Evolutionary conservation across 2,888 invertebrate species (phyloP).

Genomic region (Cantharis flavilabris): DNA sequence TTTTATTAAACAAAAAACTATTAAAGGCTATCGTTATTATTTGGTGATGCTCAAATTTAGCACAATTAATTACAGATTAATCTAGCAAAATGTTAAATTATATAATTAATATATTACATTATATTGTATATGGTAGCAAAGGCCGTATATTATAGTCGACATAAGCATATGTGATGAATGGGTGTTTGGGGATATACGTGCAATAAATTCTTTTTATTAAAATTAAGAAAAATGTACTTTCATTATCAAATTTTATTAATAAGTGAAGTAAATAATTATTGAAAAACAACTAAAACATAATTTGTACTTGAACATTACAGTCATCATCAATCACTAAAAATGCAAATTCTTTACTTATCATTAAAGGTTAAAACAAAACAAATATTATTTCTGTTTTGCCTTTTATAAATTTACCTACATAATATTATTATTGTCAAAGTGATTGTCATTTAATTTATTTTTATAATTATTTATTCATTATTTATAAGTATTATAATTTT

Average conservation of each 20-base stretch:
- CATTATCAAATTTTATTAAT: neutral
- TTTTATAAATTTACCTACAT: neutral
- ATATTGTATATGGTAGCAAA: constrained; percentile 53
- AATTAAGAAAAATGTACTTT: neutral
- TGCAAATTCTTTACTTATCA: neutral
- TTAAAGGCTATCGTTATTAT: constrained; percentile 13
- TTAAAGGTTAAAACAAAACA: neutral
- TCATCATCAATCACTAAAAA: neutral
- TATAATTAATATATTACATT: constrained; percentile 51
- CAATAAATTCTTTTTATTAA: constrained; percentile 37
- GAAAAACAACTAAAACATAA: neutral
- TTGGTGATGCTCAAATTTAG: constrained; percentile 30
- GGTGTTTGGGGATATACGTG: constrained; percentile 53
- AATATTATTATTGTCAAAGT: neutral
- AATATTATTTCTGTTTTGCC: neutral
- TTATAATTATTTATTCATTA: neutral
- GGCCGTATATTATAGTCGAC: constrained; percentile 51
- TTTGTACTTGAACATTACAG: neutral
- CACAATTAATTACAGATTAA: constrained; percentile 43
- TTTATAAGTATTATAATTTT: neutral
- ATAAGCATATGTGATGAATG: constrained; percentile 56
- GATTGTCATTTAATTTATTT: neutral
- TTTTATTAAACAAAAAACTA: neutral
- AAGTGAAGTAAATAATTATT: neutral
- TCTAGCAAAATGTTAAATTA: constrained; percentile 51